These are phyloP conservation scores for Parelbella ahira DNA, from an alignment of 2,888 invertebrate species.

Conservation along the genomic window DNA sequence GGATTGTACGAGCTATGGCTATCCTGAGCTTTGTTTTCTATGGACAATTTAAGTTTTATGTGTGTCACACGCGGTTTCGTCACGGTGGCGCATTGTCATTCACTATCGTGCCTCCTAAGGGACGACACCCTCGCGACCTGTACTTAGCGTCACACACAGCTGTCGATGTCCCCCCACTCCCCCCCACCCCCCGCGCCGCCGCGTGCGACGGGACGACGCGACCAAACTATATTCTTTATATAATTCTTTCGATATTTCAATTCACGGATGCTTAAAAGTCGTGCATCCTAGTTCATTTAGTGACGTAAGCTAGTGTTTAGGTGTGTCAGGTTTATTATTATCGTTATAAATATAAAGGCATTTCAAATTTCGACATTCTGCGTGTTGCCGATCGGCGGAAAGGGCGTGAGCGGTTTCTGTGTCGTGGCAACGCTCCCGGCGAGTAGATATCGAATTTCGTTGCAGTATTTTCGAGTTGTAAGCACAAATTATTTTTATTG, in stretches of 20 bases:
- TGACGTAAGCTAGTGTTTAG: slow-evolving; percentile 68
- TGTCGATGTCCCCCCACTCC: neutral
- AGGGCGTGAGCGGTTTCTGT: no score
- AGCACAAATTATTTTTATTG: slow-evolving; percentile 45
- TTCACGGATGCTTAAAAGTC: slow-evolving; percentile 25
- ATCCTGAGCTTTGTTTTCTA: slow-evolving; percentile 10
- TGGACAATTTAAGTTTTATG: slow-evolving; percentile 9
- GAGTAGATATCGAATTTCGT: slow-evolving; percentile 39
- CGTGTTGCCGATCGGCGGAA: slow-evolving; percentile 56
- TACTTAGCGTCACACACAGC: slow-evolving; percentile 33
- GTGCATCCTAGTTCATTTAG: slow-evolving; percentile 52
- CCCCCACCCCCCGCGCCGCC: no score
- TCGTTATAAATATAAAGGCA: slow-evolving; percentile 52
- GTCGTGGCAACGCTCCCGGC: slow-evolving; percentile 51
- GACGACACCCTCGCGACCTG: slow-evolving; percentile 25
- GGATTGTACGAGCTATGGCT: neutral
- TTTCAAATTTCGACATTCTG: slow-evolving; percentile 64
- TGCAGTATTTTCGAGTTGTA: slow-evolving; percentile 62
- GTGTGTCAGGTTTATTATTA: slow-evolving; percentile 56
- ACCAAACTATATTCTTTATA: no score
- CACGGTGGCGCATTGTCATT: slow-evolving; percentile 7
- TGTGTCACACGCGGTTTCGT: slow-evolving; percentile 2
- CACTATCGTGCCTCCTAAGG: slow-evolving; percentile 4
- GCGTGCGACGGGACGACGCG: no score
- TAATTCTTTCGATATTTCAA: slow-evolving; percentile 14